phyloP scores from a whole-genome alignment of 2,888 invertebrate genomes.

The Ischnus inquisitorius region DNA sequence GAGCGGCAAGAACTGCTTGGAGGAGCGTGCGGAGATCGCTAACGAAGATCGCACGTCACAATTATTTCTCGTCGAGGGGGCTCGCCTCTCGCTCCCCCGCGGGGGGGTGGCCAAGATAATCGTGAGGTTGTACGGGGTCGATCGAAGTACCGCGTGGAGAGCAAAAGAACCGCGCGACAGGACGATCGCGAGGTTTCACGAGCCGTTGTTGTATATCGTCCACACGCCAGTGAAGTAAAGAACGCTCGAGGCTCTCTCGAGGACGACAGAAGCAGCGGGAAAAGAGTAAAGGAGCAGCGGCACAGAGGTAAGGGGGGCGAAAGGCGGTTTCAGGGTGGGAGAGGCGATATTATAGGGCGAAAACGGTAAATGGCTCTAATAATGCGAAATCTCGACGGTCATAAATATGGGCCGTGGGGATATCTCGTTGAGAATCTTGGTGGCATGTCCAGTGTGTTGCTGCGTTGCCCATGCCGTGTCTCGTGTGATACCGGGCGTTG shows the following conservation, averaged over 20 bases:
- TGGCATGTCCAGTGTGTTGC: slow-evolving; percentile 79
- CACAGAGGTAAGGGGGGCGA: slow-evolving; percentile 13
- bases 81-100: neutral
- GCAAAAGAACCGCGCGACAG: slow-evolving; percentile 41
- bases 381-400: slow-evolving; percentile 84
- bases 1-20: neutral
- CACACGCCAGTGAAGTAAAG: slow-evolving; percentile 26
- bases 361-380: slow-evolving; percentile 84
- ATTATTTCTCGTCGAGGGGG: slow-evolving; percentile 48
- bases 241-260: slow-evolving; percentile 22
- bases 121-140: slow-evolving; percentile 49
- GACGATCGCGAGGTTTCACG: slow-evolving; percentile 41
- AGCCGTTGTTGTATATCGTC: slow-evolving; percentile 11
- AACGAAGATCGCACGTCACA: slow-evolving; percentile 56
- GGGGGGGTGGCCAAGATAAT: slow-evolving; percentile 44
- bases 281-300: slow-evolving; percentile 35
- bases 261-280: slow-evolving; percentile 28
- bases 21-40: slow-evolving; percentile 49
- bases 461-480: slow-evolving; percentile 79
- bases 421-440: slow-evolving; percentile 82
- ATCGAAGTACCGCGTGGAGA: slow-evolving; percentile 44
- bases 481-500: slow-evolving; percentile 80
- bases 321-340: slow-evolving; percentile 16
- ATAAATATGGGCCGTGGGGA: slow-evolving; percentile 83
- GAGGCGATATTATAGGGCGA: slow-evolving; percentile 80